Percentiles rank a stretch among this genome's conserved stretches.
phyloP scores from a whole-genome alignment of 2,888 invertebrate species.

The Spisula subtruncata region DNA sequence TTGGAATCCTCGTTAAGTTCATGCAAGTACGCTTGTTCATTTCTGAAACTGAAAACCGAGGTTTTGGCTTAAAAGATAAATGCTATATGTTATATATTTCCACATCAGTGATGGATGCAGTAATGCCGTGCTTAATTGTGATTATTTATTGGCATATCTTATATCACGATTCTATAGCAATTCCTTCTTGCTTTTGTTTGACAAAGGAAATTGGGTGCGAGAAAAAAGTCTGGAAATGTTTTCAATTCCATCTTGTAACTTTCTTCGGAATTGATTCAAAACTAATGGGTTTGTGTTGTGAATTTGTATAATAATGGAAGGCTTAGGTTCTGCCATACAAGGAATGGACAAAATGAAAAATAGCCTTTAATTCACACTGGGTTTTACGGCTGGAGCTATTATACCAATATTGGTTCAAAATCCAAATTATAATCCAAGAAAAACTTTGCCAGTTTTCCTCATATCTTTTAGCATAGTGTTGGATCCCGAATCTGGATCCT shows the following conservation, averaged over 20 bases:
- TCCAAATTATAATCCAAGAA: too few species aligned
- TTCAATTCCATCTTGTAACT: background rate
- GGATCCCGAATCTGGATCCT: too few species aligned
- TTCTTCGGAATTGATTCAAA: conserved; percentile 5
- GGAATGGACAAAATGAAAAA: background rate
- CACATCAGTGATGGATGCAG: background rate
- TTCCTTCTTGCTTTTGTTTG: conserved; percentile 12
- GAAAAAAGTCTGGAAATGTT: conserved; percentile 4
- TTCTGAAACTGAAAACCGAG: conserved; percentile 13
- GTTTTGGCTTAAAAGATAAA: conserved; percentile 3
- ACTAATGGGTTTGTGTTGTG: conserved; percentile 14
- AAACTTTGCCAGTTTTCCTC: too few species aligned
- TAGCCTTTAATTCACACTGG: background rate
- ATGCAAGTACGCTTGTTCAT: background rate
- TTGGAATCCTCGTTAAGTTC: background rate
- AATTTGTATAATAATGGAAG: background rate
- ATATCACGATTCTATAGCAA: background rate
- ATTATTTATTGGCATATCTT: conserved; percentile 18
- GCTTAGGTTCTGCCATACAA: background rate
- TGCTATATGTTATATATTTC: background rate
- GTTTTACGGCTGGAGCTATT: too few species aligned
- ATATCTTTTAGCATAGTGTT: too few species aligned
- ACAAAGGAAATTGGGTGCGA: conserved; percentile 11
- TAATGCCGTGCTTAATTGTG: background rate
- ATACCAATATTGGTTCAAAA: too few species aligned